phyloP scores from a whole-genome alignment of 2,113 vertebrate genomes.

The Diphyllodes magnificus region DNA sequence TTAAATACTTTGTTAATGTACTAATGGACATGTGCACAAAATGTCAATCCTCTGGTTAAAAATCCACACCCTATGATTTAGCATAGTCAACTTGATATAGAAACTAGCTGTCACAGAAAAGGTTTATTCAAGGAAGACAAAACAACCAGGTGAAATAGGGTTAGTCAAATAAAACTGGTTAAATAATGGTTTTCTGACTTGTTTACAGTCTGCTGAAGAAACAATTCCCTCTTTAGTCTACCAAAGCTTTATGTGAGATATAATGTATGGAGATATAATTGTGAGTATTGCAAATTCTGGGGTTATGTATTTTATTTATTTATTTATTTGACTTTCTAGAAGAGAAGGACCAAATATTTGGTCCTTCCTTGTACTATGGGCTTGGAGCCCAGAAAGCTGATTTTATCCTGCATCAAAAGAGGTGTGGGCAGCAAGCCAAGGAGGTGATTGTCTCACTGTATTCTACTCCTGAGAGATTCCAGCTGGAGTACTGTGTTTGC shows the following conservation, averaged over 20 bases:
- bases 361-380: neutral
- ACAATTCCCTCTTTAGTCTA: neutral
- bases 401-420: neutral
- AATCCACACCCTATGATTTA: neutral
- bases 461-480: neutral
- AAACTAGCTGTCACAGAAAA: neutral
- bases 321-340: neutral
- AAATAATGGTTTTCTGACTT: neutral
- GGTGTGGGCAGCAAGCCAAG: rapidly evolving
- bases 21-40: neutral
- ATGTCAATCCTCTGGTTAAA: neutral
- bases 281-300: neutral
- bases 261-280: neutral
- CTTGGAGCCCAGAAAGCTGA: neutral
- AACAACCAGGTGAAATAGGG: neutral
- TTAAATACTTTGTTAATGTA: neutral
- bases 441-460: neutral
- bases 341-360: neutral
- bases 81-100: neutral
- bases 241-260: neutral
- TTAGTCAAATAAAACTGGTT: neutral
- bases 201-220: neutral
- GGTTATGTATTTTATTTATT: neutral
- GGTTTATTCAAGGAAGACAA: neutral
- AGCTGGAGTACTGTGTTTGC: neutral